Evolutionary conservation across 2,888 invertebrate species (phyloP).

Genomic region (Drosophila phalerata): DNA sequence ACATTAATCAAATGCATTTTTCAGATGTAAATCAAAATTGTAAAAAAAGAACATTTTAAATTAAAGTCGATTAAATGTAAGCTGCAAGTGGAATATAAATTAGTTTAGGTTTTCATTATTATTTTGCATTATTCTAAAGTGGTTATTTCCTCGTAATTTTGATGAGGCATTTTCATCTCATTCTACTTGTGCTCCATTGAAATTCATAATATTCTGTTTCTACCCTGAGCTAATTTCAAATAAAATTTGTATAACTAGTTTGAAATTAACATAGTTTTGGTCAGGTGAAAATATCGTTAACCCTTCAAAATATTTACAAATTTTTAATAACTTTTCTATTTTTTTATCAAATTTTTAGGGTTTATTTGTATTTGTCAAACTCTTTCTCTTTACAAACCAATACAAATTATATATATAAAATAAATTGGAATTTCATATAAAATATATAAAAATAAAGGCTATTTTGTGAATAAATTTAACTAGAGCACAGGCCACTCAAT

Average conservation of each 20-base stretch:
- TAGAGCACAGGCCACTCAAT: constrained; percentile 15
- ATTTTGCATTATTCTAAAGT: not conserved
- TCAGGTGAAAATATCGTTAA: no score
- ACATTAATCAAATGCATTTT: not conserved
- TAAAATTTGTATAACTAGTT: not conserved
- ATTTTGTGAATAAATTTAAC: constrained; percentile 1
- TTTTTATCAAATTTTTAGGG: no score
- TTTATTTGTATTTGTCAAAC: no score
- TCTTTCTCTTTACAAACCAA: not conserved
- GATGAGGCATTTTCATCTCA: not conserved
- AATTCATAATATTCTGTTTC: not conserved
- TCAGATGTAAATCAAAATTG: not conserved
- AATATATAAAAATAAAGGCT: not conserved
- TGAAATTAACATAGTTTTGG: no score
- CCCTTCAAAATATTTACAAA: no score
- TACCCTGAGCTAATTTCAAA: not conserved
- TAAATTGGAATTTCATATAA: not conserved
- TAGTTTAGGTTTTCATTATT: no score
- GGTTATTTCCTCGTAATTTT: no score
- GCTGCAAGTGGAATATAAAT: no score
- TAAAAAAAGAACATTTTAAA: not conserved
- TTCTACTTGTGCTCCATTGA: not conserved
- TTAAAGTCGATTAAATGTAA: no score
- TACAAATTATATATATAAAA: not conserved
- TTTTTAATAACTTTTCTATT: no score